Percentiles rank a stretch among this genome's conserved stretches.
These are phyloP conservation scores for Bombus fervidus DNA, from an alignment of 1,140 invertebrate genomes.

Conservation along the genomic window DNA sequence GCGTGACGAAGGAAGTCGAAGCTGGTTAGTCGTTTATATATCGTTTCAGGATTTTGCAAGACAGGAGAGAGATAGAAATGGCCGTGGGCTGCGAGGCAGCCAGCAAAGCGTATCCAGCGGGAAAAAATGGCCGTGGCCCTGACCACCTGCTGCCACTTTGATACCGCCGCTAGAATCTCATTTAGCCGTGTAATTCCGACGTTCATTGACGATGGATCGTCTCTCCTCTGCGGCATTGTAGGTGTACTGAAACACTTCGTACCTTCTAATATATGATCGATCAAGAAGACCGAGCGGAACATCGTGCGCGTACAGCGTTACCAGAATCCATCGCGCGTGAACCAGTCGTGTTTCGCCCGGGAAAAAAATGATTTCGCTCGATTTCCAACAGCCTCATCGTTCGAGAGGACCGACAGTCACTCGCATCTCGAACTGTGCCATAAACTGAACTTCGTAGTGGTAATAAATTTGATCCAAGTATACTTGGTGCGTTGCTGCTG, in stretches of 20 bases:
- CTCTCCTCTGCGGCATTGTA: slow-evolving; percentile 62
- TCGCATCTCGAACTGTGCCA: not conserved
- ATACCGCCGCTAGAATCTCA: slow-evolving; percentile 80
- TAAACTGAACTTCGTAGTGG: not conserved
- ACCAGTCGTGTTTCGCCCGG: slow-evolving; percentile 8
- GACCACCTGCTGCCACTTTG: slow-evolving; percentile 82
- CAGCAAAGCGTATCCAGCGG: slow-evolving; percentile 55
- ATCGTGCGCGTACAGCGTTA: slow-evolving; percentile 43
- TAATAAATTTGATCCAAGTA: not conserved
- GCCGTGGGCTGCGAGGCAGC: slow-evolving; percentile 46
- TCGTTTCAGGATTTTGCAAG: slow-evolving; percentile 41
- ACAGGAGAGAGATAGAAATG: slow-evolving; percentile 33
- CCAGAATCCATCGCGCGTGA: slow-evolving; percentile 26
- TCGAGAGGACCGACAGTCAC: not conserved
- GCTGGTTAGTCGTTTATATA: not conserved
- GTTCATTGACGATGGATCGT: slow-evolving; percentile 77
- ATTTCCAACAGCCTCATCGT: slow-evolving; percentile 4
- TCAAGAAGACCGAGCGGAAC: slow-evolving; percentile 56
- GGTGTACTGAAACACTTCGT: slow-evolving; percentile 66
- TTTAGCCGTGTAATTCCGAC: slow-evolving; percentile 79
- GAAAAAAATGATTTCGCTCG: slow-evolving; percentile 18
- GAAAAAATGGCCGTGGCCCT: slow-evolving; percentile 68
- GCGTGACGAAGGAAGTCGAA: not conserved
- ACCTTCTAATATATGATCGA: slow-evolving; percentile 69
- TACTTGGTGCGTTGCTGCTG: fast-evolving